phyloP scores from a whole-genome alignment of 2,888 invertebrate species.

The Synanthedon formicaeformis region DNA sequence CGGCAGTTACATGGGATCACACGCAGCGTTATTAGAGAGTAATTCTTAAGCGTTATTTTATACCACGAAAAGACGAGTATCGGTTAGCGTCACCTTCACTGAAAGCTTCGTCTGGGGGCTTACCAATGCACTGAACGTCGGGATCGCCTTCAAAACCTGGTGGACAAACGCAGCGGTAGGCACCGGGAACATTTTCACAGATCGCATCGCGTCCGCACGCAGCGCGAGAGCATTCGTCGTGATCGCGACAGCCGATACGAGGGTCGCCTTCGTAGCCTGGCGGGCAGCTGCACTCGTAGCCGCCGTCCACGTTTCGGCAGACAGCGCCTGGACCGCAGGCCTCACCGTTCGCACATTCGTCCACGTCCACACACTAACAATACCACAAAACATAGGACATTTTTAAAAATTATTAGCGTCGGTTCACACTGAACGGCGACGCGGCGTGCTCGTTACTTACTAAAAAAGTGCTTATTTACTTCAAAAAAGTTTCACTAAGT shows the following conservation, averaged over 20 bases:
- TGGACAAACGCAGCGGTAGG: slow-evolving; percentile 85
- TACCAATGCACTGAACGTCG: slow-evolving; percentile 80
- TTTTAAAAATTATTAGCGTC: too few relatives aligned
- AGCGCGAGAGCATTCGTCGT: slow-evolving; percentile 79
- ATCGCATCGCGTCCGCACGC: slow-evolving; percentile 84
- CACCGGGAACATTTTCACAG: slow-evolving; percentile 84
- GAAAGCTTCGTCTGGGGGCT: slow-evolving; percentile 26
- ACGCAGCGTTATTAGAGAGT: slow-evolving; percentile 36
- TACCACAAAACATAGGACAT: background rate
- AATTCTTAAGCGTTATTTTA: slow-evolving; percentile 56
- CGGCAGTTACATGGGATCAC: slow-evolving; percentile 55
- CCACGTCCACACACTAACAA: slow-evolving; percentile 80
- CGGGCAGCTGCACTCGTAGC: slow-evolving; percentile 87
- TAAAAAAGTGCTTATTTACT: too few relatives aligned
- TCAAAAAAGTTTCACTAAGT: too few relatives aligned
- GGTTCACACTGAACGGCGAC: too few relatives aligned
- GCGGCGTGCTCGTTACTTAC: too few relatives aligned
- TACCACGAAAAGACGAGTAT: slow-evolving; percentile 33
- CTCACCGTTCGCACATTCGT: slow-evolving; percentile 80
- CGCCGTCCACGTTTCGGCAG: slow-evolving; percentile 84
- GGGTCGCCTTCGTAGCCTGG: slow-evolving; percentile 86
- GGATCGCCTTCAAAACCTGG: slow-evolving; percentile 87
- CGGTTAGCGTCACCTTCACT: slow-evolving; percentile 33
- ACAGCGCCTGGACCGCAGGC: slow-evolving; percentile 84
- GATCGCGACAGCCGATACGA: slow-evolving; percentile 78